Percentiles rank a stretch among this genome's conserved stretches.
Evolutionary conservation across 1,140 invertebrate genomes (phyloP).

Genomic region (Melanaphis sacchari): DNA sequence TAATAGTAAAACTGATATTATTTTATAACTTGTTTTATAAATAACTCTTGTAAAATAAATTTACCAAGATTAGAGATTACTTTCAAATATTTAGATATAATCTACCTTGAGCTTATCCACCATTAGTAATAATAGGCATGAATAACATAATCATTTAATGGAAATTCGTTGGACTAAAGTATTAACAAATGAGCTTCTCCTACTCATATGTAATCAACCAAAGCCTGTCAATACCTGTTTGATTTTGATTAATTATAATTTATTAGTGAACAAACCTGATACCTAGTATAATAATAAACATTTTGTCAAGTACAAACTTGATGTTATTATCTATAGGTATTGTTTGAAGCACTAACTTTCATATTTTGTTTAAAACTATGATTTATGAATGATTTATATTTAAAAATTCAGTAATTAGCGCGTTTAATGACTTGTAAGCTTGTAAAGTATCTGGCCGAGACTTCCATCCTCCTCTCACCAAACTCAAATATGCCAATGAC

Average conservation of each 20-base stretch:
- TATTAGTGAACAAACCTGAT: background rate
- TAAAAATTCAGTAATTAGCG: slow-evolving; percentile 46
- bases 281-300: background rate
- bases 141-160: background rate
- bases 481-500: slow-evolving; percentile 25
- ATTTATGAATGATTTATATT: slow-evolving; percentile 43
- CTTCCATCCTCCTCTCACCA: background rate
- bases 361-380: slow-evolving; percentile 22
- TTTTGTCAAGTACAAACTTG: slow-evolving; percentile 22
- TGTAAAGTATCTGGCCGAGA: slow-evolving; percentile 45
- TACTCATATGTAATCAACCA: slow-evolving; percentile 15
- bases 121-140: background rate
- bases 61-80: background rate
- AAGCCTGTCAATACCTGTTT: slow-evolving; percentile 37
- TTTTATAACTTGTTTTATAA: slow-evolving; percentile 5
- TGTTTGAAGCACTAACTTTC: background rate
- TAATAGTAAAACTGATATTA: background rate
- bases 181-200: background rate
- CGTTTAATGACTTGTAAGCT: slow-evolving; percentile 30
- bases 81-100: background rate
- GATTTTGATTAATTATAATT: slow-evolving; percentile 44
- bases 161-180: background rate
- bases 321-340: slow-evolving; percentile 32
- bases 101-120: background rate
- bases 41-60: background rate